These are phyloP conservation scores for Pogonognathellus flavescens DNA, from an alignment of 1,140 invertebrate species.

Conservation along the genomic window DNA sequence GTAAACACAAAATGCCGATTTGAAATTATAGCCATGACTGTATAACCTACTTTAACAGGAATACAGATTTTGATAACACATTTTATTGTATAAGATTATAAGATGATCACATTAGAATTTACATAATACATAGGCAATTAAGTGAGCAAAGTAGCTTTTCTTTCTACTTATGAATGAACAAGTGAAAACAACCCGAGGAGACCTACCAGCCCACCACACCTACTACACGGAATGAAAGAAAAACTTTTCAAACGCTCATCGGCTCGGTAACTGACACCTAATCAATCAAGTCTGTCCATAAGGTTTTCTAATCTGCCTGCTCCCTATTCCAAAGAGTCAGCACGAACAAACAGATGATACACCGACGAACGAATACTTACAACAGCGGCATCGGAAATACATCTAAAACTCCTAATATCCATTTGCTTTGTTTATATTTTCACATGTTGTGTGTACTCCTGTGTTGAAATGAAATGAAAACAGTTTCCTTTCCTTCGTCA, in stretches of 20 bases:
- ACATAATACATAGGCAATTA: neutral
- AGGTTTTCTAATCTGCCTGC: neutral
- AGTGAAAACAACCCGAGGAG: neutral
- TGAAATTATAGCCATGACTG: too few species aligned
- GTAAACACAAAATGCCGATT: too few species aligned
- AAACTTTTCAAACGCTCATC: neutral
- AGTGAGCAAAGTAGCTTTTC: too few species aligned
- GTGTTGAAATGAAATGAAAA: too few species aligned
- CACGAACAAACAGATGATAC: neutral
- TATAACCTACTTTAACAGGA: too few species aligned
- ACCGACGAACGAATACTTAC: neutral
- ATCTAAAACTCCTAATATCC: too few species aligned
- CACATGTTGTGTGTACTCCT: neutral
- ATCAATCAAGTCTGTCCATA: slow-evolving; percentile 33
- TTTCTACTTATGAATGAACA: neutral
- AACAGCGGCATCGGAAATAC: neutral
- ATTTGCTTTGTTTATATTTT: slow-evolving; percentile 24
- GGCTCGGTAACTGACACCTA: slow-evolving; percentile 12
- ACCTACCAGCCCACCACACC: neutral
- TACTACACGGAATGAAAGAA: slow-evolving; percentile 13
- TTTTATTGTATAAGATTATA: neutral
- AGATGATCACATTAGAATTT: neutral
- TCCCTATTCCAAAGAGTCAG: neutral
- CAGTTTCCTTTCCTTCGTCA: slow-evolving; percentile 10
- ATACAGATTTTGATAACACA: neutral